A percentile compares a stretch with the other conserved stretches of the same genome.
phyloP scores from a whole-genome alignment of 1,140 invertebrate genomes.

The Brachystomella parvula region DNA sequence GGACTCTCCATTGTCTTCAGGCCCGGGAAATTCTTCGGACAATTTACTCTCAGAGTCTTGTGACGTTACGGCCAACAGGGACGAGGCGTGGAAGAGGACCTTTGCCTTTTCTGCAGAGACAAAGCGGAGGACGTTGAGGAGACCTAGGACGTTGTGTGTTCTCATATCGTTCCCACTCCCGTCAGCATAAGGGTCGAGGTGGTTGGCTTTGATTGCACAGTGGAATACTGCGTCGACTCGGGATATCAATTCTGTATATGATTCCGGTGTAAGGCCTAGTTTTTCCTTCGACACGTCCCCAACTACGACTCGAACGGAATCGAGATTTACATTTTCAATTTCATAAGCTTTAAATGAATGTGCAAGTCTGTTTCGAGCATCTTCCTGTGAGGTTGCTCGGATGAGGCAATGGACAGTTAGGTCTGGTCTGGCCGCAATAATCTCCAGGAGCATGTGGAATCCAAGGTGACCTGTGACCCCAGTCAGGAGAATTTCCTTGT shows the following conservation, averaged over 20 bases:
- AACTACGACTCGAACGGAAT: neutral
- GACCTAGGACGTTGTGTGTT: too few species aligned
- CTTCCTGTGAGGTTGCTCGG: too few species aligned
- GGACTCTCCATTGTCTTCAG: too few species aligned
- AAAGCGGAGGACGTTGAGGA: conserved; percentile 4
- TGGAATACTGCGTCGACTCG: too few species aligned
- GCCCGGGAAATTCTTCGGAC: conserved; percentile 16
- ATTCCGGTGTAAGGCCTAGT: too few species aligned
- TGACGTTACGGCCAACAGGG: neutral
- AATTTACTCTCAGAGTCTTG: neutral
- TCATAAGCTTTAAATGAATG: neutral
- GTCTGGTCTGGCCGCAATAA: too few species aligned
- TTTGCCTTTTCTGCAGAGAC: neutral
- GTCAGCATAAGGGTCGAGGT: conserved; percentile 3
- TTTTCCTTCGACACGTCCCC: neutral
- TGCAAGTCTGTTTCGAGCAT: too few species aligned
- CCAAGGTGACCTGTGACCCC: too few species aligned
- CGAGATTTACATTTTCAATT: conserved; percentile 1
- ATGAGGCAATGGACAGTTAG: too few species aligned
- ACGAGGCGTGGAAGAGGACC: neutral
- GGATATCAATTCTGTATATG: conserved; percentile 4
- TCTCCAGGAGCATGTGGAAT: neutral
- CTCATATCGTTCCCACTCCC: neutral
- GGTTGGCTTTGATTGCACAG: too few species aligned
- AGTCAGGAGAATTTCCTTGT: neutral